A percentile compares a stretch with the other conserved stretches of the same genome.
phyloP scores from a whole-genome alignment of 2,113 vertebrate species.

The Glaucomys volans region DNA sequence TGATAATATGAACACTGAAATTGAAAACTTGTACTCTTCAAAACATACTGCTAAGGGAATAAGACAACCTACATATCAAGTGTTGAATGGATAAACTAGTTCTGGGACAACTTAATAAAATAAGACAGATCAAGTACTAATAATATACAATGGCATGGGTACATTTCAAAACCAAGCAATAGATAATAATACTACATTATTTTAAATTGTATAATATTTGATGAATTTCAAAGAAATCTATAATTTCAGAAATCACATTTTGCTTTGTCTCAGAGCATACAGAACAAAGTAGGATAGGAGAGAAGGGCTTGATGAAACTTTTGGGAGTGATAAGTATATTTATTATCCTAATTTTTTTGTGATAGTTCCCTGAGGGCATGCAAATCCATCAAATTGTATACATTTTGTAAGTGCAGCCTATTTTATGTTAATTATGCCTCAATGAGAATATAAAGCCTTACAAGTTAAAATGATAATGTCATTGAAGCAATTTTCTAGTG shows the following conservation, averaged over 20 bases:
- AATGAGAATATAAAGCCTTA: neutral
- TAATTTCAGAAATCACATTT: neutral
- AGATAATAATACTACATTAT: neutral
- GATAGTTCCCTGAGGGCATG: neutral
- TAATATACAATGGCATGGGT: neutral
- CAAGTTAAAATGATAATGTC: neutral
- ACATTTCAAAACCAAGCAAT: neutral
- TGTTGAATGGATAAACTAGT: neutral
- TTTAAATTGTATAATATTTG: neutral
- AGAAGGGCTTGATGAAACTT: neutral
- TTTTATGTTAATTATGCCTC: neutral
- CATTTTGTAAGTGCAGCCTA: neutral
- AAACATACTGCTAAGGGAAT: neutral
- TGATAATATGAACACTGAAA: neutral
- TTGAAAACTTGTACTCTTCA: neutral
- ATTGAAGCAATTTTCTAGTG: neutral
- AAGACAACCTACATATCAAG: neutral
- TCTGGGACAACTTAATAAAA: neutral
- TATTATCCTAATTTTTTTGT: neutral
- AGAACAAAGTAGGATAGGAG: rapidly evolving
- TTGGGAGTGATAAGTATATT: neutral
- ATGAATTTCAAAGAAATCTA: neutral
- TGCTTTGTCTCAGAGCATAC: no score
- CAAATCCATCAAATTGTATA: neutral
- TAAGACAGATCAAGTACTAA: neutral